A percentile compares a stretch with the other conserved stretches of the same genome.
phyloP scores from a whole-genome alignment of 2,113 vertebrate genomes.

The Scomber japonicus region DNA sequence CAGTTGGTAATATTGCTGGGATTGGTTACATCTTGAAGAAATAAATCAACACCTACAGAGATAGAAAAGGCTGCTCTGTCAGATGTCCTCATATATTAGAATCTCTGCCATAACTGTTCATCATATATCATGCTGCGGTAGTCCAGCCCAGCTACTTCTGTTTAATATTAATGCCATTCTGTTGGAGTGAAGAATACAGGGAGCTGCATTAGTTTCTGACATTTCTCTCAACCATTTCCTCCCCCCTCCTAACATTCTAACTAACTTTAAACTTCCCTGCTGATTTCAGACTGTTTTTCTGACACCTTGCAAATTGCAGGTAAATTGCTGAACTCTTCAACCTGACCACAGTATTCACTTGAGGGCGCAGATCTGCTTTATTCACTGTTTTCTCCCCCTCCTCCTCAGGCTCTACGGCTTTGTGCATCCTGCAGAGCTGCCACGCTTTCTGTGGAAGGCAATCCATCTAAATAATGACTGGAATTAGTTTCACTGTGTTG shows the following conservation, averaged over 20 bases:
- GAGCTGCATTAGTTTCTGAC: too few species aligned
- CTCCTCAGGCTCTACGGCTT: not conserved
- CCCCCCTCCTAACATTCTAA: not conserved
- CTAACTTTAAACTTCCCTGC: not conserved
- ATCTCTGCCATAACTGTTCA: not conserved
- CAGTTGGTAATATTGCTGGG: not conserved
- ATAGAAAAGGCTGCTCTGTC: not conserved
- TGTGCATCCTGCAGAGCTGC: constrained; percentile 18
- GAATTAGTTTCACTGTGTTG: constrained; percentile 31
- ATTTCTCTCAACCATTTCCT: not conserved
- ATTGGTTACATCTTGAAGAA: too few species aligned
- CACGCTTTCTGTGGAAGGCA: not conserved
- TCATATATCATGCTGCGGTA: not conserved
- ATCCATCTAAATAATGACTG: constrained; percentile 48
- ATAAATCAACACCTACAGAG: not conserved
- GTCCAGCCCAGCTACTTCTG: too few species aligned
- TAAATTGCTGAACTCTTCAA: not conserved
- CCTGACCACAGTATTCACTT: not conserved
- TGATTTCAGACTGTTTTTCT: not conserved
- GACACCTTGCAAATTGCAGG: not conserved
- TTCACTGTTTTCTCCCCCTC: not conserved
- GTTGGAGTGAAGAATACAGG: too few species aligned
- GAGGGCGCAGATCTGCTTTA: not conserved
- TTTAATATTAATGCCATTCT: too few species aligned
- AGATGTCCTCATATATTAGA: not conserved